Base-by-base conservation (phyloP, 2,888 invertebrate genomes). In the Tenthredo mesomela region DNA sequence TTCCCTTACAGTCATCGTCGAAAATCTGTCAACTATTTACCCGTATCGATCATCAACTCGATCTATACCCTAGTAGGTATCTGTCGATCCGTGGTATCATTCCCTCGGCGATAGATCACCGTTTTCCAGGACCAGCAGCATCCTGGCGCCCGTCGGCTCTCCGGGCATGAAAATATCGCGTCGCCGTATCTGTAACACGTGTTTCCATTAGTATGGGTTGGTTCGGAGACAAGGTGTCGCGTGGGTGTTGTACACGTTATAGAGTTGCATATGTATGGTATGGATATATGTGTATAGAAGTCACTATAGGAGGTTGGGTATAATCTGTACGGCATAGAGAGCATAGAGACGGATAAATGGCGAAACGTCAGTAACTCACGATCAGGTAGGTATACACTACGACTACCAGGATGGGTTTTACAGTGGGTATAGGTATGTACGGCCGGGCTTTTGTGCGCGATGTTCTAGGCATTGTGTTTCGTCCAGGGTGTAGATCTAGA, bases 401-500 rank as follows among this genome's bases (percentile, higher is more conserved):
- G 15, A 21, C 67, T 67, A 33, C 61, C 1, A 15, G 33, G 7
- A 18, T 40, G 58, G 61, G 40, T 80, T 82, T 82, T 70, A 37
- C 67, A 25, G 67, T 43, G 67, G 67, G 61, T 29, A 21, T 25
- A 40, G 18, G 25, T 5, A 40, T 29, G 25, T 5, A 25, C 12
- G 37, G 80, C 54, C 10, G 18, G 67, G 85, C 88, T 89, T 89
- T 89, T 90, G 90, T 88, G 65, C 80, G 84, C 89, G 89, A 89
- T 54, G 54, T 89, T 88, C 85, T 87, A 87, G 90, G 90, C 90
- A 90, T 92, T 92, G 92, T 91, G 89, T 90, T 89, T 89, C 82
- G 90, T 91, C 90, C 91, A 92, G 92, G 92, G 92, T 93, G 92
- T 92, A 91, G 92, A 91, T 92, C 92, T 91, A 93, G 93, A 93